Evolutionary conservation across 1,140 invertebrate genomes (phyloP), one percentile per base, ranked within the genome.

Genomic region (Rhyacophila brunnea): DNA sequence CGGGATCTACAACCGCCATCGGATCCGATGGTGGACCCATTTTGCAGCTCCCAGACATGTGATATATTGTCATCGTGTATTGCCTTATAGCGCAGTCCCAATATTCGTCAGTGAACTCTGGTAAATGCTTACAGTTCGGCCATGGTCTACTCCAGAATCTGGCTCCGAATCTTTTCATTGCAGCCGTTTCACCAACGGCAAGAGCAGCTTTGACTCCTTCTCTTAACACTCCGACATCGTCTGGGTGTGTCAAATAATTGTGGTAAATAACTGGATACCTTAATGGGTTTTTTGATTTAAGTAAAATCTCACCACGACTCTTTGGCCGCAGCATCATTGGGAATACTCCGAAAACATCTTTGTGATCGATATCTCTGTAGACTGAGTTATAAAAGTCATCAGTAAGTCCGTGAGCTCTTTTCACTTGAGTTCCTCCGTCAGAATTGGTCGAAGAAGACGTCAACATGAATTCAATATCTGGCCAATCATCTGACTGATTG

Each of bases 401-500:
- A 0, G 83, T 86, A 0, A 93, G 71, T 0, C 91, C 88, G 64
- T 93, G 90, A 0, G 90, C 90, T 36, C 78, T 84, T 65, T 89
- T 90, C 0, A 88, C 85, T 55, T 88, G 84, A 0, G 81, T 85
- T 0, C 87, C 89, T n/a, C 87, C 87, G 63, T 93, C 91, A 0
- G 90, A 90, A 44, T 80, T 85, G 0, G 87, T 88, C 0, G 88
- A 89, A 0, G 87, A 84, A n/a, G 90, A 88, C 0, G 90, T 87
- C 69, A 93, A 75, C 87, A 92, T 93, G 67, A 94, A 93, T 62
- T 93, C 90, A 51, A 94, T 93, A 67, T 95, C 92, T 0, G 92
- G 92, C 90, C 90, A 94, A 67, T 93, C 91, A 55, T 92, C 88
- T 0, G 83, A 82, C 54, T 84, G 75, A 68, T 93, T 93, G 0